phyloP scores from a whole-genome alignment of 2,797 vertebrate genomes.

The Chloroceryle inda region DNA sequence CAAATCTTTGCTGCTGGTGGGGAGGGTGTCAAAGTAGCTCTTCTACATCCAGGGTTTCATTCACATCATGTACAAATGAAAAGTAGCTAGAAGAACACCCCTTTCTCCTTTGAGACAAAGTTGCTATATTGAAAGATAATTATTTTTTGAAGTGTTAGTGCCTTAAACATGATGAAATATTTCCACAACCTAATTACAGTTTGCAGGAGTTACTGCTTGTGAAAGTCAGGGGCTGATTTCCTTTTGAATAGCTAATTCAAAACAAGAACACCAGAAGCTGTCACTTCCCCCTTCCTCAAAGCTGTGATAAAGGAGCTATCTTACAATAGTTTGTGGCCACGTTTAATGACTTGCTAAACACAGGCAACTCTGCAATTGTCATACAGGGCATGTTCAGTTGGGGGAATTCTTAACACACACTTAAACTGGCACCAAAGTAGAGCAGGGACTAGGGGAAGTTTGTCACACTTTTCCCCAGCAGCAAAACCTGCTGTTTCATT shows the following conservation, averaged over 20 bases:
- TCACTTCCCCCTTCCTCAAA: neutral
- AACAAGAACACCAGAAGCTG: neutral
- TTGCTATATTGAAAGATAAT: neutral
- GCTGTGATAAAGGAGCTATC: neutral
- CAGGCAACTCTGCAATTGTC: neutral
- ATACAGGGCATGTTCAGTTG: neutral
- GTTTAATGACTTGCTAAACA: neutral
- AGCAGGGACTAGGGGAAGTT: neutral
- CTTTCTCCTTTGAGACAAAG: neutral
- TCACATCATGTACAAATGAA: neutral
- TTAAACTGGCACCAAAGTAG: neutral
- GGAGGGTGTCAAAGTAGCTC: neutral
- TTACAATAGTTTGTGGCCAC: neutral
- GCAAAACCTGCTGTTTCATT: neutral
- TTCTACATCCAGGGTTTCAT: neutral
- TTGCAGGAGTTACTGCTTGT: neutral
- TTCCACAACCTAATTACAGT: neutral
- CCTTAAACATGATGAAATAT: slow-evolving; percentile 16
- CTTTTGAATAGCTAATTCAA: neutral
- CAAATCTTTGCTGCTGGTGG: neutral
- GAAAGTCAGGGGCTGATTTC: neutral
- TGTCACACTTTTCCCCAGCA: neutral
- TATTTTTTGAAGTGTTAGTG: neutral
- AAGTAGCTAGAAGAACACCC: neutral
- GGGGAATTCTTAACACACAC: neutral